phyloP scores from a whole-genome alignment of 2,888 invertebrate species.

The Leptinotarsa tumamoca region DNA sequence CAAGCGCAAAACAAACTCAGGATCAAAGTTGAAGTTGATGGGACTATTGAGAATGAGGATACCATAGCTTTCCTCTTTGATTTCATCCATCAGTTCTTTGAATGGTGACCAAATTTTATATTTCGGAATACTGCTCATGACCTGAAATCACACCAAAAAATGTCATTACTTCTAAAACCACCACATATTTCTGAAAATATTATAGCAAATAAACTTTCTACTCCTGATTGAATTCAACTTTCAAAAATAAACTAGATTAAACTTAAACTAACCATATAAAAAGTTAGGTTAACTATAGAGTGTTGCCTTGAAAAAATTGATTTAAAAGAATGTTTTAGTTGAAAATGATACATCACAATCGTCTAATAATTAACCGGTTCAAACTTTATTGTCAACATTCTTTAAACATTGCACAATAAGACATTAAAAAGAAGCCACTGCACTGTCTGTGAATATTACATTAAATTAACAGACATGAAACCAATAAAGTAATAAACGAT shows the following conservation, averaged over 20 bases:
- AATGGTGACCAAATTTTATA: conserved; percentile 52
- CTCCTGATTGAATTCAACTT: too few species aligned
- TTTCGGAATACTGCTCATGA: conserved; percentile 17
- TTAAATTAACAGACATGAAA: background rate
- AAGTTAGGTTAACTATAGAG: background rate
- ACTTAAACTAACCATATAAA: background rate
- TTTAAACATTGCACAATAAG: background rate
- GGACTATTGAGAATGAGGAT: conserved; percentile 77
- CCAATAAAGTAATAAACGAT: background rate
- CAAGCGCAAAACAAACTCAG: conserved; percentile 68
- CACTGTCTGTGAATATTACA: too few species aligned
- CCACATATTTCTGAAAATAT: background rate
- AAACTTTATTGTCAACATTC: background rate
- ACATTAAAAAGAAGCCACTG: background rate
- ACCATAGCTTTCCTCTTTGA: conserved; percentile 69
- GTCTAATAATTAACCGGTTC: background rate
- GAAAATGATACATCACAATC: background rate
- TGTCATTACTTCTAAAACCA: background rate
- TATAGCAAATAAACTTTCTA: background rate
- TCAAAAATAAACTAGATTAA: too few species aligned
- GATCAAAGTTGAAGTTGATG: conserved; percentile 67
- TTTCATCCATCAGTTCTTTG: conserved; percentile 48
- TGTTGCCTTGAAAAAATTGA: background rate
- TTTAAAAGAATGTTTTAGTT: background rate
- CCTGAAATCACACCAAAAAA: background rate